phyloP scores from a whole-genome alignment of 2,888 invertebrate species.

The Acanthosepion pharaonis region DNA sequence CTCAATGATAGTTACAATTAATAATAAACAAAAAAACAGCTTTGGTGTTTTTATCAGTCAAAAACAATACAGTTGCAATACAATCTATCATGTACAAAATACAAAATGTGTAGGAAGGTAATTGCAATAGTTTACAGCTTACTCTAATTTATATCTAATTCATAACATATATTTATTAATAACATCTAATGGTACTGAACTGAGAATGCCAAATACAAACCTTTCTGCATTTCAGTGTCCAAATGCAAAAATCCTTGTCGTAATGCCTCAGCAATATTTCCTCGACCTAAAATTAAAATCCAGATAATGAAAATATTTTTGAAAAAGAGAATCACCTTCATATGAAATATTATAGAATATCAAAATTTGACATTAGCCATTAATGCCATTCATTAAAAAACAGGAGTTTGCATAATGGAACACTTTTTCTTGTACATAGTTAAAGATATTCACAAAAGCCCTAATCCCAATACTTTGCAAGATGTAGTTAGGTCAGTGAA shows the following conservation, averaged over 20 bases:
- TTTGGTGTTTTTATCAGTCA: background rate
- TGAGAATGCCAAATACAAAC: conserved; percentile 56
- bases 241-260: conserved; percentile 91
- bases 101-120: background rate
- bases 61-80: background rate
- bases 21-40: background rate
- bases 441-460: background rate
- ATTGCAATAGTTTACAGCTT: background rate
- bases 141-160: background rate
- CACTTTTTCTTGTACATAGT: no score
- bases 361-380: background rate
- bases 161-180: background rate
- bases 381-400: background rate
- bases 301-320: background rate
- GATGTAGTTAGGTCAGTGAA: background rate
- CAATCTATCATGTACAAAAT: no score
- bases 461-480: background rate
- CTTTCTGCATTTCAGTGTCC: conserved; percentile 91
- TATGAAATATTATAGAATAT: background rate
- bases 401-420: background rate
- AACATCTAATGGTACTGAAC: background rate
- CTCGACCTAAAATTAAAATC: conserved; percentile 77
- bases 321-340: background rate
- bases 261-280: conserved; percentile 88
- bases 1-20: background rate